These are phyloP conservation scores for Nyctalus aviator DNA, from an alignment of 2,797 vertebrate genomes.

Conservation along the genomic window DNA sequence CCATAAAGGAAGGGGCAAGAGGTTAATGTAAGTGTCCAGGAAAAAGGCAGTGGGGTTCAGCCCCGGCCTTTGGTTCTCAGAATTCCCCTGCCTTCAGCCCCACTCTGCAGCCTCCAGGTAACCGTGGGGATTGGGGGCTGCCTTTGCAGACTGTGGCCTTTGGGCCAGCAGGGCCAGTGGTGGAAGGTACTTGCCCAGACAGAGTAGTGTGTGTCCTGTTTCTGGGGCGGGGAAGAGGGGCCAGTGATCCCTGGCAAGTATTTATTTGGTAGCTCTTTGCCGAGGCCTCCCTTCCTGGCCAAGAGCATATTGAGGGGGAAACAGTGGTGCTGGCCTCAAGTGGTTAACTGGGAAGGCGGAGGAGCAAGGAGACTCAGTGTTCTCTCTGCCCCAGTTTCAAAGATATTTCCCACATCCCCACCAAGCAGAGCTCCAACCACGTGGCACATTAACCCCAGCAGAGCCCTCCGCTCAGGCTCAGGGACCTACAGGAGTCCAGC, in stretches of 20 bases:
- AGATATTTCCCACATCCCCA: conserved; percentile 69
- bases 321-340: conserved; percentile 72
- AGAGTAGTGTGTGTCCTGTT: conserved; percentile 79
- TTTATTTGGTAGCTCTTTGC: conserved; percentile 78
- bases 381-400: conserved; percentile 83
- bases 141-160: not conserved
- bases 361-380: conserved; percentile 77
- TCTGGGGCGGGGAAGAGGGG: conserved; percentile 75
- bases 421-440: conserved; percentile 18
- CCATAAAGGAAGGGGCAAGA: not conserved
- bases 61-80: not conserved
- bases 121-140: not conserved
- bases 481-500: not conserved
- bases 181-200: conserved; percentile 70
- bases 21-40: not conserved
- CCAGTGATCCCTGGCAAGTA: conserved; percentile 77
- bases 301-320: conserved; percentile 71
- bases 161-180: conserved; percentile 19
- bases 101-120: not conserved
- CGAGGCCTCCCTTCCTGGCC: conserved; percentile 75
- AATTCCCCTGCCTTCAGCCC: not conserved
- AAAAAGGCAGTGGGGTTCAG: not conserved
- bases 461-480: not conserved
- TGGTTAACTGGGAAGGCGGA: conserved; percentile 81
- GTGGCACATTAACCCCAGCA: conserved; percentile 64